A percentile compares a stretch with the other conserved stretches of the same genome.
Conservation (phyloP, 1,140 invertebrate species). For the Lepidostoma basale region DNA sequence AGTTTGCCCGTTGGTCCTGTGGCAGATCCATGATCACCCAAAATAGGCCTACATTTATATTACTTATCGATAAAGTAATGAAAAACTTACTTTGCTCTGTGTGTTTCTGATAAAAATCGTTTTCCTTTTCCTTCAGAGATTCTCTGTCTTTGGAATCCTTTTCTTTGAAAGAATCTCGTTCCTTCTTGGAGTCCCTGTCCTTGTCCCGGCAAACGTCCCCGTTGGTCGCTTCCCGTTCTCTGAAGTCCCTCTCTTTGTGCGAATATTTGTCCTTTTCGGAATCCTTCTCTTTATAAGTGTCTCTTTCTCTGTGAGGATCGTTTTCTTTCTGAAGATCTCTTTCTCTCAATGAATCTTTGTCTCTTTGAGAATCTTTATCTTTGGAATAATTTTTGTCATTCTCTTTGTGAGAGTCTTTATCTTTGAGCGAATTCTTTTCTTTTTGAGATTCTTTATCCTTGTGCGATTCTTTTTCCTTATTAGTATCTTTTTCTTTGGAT, state of each 20-base stretch:
- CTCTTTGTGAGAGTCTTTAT: background rate
- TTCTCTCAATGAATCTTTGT: slow-evolving; percentile 4
- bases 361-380: slow-evolving; percentile 11
- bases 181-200: slow-evolving; percentile 56
- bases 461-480: slow-evolving; percentile 7
- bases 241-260: slow-evolving; percentile 15
- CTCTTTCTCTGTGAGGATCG: slow-evolving; percentile 1
- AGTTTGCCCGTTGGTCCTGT: too few relatives aligned
- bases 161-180: slow-evolving; percentile 50
- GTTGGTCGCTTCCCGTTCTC: too few relatives aligned
- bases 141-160: slow-evolving; percentile 16
- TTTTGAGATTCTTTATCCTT: slow-evolving; percentile 53
- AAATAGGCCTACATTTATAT: too few relatives aligned
- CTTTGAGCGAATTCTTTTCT: slow-evolving; percentile 36
- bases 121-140: slow-evolving; percentile 8
- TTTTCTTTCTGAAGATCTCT: slow-evolving; percentile 6
- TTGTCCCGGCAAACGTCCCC: too few relatives aligned
- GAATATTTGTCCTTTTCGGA: slow-evolving; percentile 7
- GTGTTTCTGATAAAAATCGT: slow-evolving; percentile 37
- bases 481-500: background rate
- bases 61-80: slow-evolving; percentile 15
- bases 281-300: background rate
- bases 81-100: slow-evolving; percentile 40
- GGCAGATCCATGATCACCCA: too few relatives aligned
- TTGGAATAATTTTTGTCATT: background rate